Base-by-base conservation (phyloP, 2,888 invertebrate species). In the Pedicia rivosa region DNA sequence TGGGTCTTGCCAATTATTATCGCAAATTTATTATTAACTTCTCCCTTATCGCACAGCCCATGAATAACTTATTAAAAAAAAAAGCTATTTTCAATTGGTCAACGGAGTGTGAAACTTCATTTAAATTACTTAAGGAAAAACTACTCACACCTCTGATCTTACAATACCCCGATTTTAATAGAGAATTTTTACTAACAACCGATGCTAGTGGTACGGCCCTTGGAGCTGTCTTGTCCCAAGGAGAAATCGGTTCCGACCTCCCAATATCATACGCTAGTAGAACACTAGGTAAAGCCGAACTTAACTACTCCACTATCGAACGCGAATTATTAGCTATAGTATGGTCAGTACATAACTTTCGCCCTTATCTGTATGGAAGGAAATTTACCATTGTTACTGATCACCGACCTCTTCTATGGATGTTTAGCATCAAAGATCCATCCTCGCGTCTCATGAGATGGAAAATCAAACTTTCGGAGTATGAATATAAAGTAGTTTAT, bases 301-400 rank as follows among this genome's bases (percentile, higher is more conserved):
- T 17, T 14, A 48, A 35, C 16, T 35, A 35, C 13, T 25, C 16
- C 3, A 35, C 35, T 5, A 35, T 35, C 9, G 35, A 35, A 17
- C 24, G 25, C 27, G 50, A 26, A 25, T n/a, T 35, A 16, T 16
- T 35, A 3, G n/a, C n/a, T 9, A 26, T 35, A 35, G 26, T 35
- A 14, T 35, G 26, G 35, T 25, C 25, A 14, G 7, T 35, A 5
- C 24, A 25, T 29, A 42, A 50, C 34, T 50, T 49, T 36, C 24
- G 46, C 27, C 48, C 46, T 2, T 51, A 52, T 36, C 9, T 52
- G 6, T 48, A 45, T 35, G 49, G 49, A 2, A 34, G 41, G 31
- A 43, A 41, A 20, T 50, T 50, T 34, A 44, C 36, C 24, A 41
- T 52, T 2, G 40, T 47, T 5, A 52, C 48, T 1, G 52, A 53